These are phyloP conservation scores for Diprion similis DNA, from an alignment of 1,140 invertebrate genomes.

Conservation along the genomic window DNA sequence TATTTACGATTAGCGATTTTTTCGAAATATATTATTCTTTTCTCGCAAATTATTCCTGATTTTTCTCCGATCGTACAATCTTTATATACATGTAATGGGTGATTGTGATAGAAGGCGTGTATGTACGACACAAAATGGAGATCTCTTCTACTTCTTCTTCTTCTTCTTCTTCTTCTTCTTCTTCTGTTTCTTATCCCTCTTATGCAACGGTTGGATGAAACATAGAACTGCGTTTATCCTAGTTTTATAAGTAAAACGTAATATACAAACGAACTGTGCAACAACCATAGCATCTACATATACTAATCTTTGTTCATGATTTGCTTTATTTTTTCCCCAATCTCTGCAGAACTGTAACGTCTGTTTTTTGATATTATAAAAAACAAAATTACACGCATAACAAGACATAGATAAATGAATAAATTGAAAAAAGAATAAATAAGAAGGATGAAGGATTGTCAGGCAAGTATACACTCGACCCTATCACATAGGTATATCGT, in stretches of 20 bases:
- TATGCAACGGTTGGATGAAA: not conserved
- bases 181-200: not conserved
- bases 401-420: too few relatives aligned
- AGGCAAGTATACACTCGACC: too few relatives aligned
- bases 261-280: too few relatives aligned
- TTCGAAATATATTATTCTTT: too few relatives aligned
- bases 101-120: not conserved
- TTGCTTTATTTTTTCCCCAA: constrained; percentile 12
- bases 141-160: not conserved
- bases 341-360: not conserved
- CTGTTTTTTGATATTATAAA: too few relatives aligned
- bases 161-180: too few relatives aligned
- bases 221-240: too few relatives aligned
- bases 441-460: not conserved
- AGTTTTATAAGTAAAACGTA: too few relatives aligned
- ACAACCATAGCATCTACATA: constrained; percentile 6
- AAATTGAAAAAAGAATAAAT: not conserved
- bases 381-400: too few relatives aligned
- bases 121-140: not conserved
- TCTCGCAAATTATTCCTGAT: too few relatives aligned
- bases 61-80: not conserved
- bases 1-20: too few relatives aligned
- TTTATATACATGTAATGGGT: not conserved
- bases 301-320: constrained; percentile 25
- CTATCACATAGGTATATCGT: too few relatives aligned